Evolutionary conservation across 1,140 invertebrate species (phyloP).

Genomic region (Stratiolaelaps scimitus): DNA sequence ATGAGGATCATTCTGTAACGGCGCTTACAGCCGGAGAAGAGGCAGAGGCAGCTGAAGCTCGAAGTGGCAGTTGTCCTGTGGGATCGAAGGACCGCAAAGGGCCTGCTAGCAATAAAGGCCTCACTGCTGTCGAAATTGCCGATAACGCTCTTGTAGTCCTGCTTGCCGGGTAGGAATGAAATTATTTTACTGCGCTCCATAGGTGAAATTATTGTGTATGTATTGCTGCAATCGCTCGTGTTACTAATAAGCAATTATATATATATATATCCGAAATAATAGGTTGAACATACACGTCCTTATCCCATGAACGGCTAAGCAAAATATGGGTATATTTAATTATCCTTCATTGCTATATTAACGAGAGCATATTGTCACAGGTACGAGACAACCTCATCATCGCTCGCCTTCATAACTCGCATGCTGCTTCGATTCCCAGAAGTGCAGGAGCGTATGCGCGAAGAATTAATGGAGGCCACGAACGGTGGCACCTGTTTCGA

Average conservation of each 20-base stretch:
- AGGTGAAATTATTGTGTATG: too few species aligned
- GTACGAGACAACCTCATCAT: background rate
- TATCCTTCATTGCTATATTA: background rate
- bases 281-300: too few species aligned
- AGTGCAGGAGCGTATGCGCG: background rate
- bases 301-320: too few species aligned
- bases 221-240: too few species aligned
- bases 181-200: too few species aligned
- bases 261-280: too few species aligned
- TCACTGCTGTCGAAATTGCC: conserved; percentile 38
- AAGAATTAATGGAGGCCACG: background rate
- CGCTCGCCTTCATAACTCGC: background rate
- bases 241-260: too few species aligned
- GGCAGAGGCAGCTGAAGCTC: background rate
- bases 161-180: conserved; percentile 41
- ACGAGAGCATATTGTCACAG: background rate
- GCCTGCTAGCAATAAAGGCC: background rate
- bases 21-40: background rate
- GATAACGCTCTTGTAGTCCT: conserved; percentile 44
- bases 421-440: conserved; percentile 4
- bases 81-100: background rate
- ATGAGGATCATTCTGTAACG: background rate
- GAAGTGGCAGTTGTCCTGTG: background rate
- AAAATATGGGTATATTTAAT: too few species aligned
- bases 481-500: background rate